Evolutionary conservation across 2,888 invertebrate species (phyloP), one percentile per base, ranked within the genome.

Genomic region (Folsomia candida): DNA sequence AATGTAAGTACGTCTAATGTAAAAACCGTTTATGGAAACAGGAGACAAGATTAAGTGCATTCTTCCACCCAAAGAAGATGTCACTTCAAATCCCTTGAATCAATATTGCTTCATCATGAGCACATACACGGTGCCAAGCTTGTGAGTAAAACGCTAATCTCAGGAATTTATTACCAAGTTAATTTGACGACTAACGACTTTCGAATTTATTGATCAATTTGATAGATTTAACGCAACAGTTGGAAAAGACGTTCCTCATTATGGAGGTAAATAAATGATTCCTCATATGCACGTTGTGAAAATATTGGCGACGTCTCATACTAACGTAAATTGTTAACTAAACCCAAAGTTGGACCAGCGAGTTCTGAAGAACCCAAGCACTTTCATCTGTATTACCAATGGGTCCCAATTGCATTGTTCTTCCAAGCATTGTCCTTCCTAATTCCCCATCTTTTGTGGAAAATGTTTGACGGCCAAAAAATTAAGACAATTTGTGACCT

Each of bases 321-420:
- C n/a, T n/a, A n/a, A n/a, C n/a, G n/a, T n/a, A n/a, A n/a, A n/a
- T n/a, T n/a, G n/a, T n/a, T n/a, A n/a, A n/a, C n/a, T n/a, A n/a
- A n/a, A n/a, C 47, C 47, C 18, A 47, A 18, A 9, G 47, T 47
- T 47, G 82, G 82, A 18, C 79, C 80, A 0, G 81, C 81, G 65
- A 51, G 64, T 25, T 73, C 65, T 1, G 78, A 79, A 11, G 74
- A 75, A 14, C 81, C 81, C 51, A 78, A 81, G 51, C 73, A 75
- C n/a, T 80, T 79, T 59, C 94, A 94, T 82, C 75, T 77, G 2
- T 80, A 81, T 61, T 83, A 83, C 75, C 82, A 83, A 73, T 83
- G 83, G 83, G 77, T 83, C 22, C 82, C 82, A 14, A 82, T 83
- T 67, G 81, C 82, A 26, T 80, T 83, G 9, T 81, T 82, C 72